Conservation (phyloP, 2,797 vertebrate genomes). For the Sebastolobus alascanus region DNA sequence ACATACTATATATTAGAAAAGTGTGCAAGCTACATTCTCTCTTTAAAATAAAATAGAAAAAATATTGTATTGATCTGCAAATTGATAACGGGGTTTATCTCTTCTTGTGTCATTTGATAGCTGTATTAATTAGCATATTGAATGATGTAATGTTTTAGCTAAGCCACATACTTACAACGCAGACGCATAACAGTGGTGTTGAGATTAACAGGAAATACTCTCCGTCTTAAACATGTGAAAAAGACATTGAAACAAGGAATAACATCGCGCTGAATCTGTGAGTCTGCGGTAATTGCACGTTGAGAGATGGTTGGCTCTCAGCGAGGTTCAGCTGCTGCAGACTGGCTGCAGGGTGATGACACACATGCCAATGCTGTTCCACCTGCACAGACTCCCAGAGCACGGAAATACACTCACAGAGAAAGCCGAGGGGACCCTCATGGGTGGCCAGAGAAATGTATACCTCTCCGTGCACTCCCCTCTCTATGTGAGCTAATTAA, state of each 20-base stretch:
- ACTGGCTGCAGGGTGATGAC: conserved; percentile 88
- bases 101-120: conserved; percentile 1
- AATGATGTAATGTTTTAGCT: conserved; percentile 55
- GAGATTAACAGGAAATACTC: conserved; percentile 58
- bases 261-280: conserved; percentile 43
- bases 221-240: conserved; percentile 63
- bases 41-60: too few species aligned
- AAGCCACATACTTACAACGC: conserved; percentile 30
- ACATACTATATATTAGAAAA: too few species aligned
- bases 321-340: conserved; percentile 68
- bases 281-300: conserved; percentile 72
- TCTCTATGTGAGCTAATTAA: conserved; percentile 73
- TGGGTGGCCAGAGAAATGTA: conserved; percentile 88
- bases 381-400: conserved; percentile 86
- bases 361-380: conserved; percentile 89
- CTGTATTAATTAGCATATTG: conserved; percentile 39
- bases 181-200: conserved; percentile 33
- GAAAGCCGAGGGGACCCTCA: conserved; percentile 78
- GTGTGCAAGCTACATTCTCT: too few species aligned
- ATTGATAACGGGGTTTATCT: background rate
- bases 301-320: conserved; percentile 79
- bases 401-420: conserved; percentile 83
- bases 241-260: conserved; percentile 48
- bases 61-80: background rate
- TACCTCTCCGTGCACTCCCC: conserved; percentile 62